These are phyloP conservation scores for Helicorthomorpha holstii DNA, from an alignment of 1,140 invertebrate species.

Conservation along the genomic window DNA sequence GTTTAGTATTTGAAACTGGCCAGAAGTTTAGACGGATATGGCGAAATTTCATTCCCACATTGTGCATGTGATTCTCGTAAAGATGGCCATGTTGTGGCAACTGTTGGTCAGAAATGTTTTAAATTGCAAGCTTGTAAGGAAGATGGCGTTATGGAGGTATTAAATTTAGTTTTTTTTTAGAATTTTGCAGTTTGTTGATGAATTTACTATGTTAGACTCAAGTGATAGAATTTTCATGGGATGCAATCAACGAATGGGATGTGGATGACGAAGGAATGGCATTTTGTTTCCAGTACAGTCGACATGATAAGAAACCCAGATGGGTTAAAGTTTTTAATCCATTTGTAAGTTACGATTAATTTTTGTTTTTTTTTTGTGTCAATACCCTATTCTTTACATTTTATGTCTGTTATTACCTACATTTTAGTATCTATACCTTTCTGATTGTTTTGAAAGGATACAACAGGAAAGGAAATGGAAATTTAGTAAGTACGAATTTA, in stretches of 20 bases:
- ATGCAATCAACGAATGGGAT: conserved; percentile 61
- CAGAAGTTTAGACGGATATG: conserved; percentile 71
- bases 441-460: conserved; percentile 2
- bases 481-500: background rate
- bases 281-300: conserved; percentile 70
- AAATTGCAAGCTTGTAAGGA: conserved; percentile 74
- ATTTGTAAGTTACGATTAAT: conserved; percentile 51
- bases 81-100: conserved; percentile 73
- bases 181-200: background rate
- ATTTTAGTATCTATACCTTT: conserved; percentile 1
- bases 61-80: conserved; percentile 86
- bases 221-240: conserved; percentile 70
- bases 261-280: conserved; percentile 79
- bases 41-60: conserved; percentile 82
- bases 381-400: background rate
- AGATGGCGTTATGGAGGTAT: conserved; percentile 62
- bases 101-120: conserved; percentile 51
- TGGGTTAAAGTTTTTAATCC: conserved; percentile 79
- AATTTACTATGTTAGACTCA: conserved; percentile 33
- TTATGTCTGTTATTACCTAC: conserved; percentile 5
- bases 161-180: background rate
- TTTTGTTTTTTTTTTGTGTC: background rate
- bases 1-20: conserved; percentile 65
- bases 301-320: conserved; percentile 59
- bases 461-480: conserved; percentile 4